Percentiles rank a stretch among this genome's conserved stretches.
Evolutionary conservation across 2,797 vertebrate genomes (phyloP).

Genomic region (Galago senegalensis): DNA sequence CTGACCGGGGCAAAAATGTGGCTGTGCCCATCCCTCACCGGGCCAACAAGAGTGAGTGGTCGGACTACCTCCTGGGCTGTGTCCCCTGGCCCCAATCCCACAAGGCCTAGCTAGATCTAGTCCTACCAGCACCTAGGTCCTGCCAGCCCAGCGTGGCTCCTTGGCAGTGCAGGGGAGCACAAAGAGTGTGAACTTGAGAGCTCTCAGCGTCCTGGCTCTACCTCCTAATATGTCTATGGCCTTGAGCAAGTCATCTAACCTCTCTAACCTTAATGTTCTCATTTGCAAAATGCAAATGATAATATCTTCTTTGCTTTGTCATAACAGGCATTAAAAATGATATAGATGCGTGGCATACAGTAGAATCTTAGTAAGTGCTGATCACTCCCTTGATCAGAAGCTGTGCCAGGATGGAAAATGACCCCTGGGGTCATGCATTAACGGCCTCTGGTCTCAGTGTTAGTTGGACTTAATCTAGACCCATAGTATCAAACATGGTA

Average conservation of each 20-base stretch:
- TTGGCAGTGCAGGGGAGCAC: background rate
- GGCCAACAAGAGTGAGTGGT: conserved; percentile 95
- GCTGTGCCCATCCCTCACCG: conserved; percentile 99
- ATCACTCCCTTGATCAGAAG: background rate
- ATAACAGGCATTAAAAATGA: background rate
- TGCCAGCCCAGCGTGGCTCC: background rate
- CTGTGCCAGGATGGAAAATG: background rate
- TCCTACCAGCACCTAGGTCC: background rate
- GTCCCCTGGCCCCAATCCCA: background rate
- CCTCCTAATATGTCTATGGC: background rate
- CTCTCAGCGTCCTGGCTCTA: background rate
- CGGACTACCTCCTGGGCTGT: background rate
- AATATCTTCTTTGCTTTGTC: background rate
- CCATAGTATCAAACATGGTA: background rate
- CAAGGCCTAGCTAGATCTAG: background rate
- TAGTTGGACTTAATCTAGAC: background rate
- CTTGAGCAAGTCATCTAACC: background rate
- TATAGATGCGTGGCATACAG: accelerated
- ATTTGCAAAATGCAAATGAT: background rate
- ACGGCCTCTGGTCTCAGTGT: background rate
- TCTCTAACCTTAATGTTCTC: background rate
- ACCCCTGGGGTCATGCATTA: background rate
- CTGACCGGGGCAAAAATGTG: conserved; percentile 97
- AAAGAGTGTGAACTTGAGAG: background rate
- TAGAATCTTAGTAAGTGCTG: background rate